Conservation (phyloP, 2,113 vertebrate genomes). For the Pomatorhinus ruficollis region DNA sequence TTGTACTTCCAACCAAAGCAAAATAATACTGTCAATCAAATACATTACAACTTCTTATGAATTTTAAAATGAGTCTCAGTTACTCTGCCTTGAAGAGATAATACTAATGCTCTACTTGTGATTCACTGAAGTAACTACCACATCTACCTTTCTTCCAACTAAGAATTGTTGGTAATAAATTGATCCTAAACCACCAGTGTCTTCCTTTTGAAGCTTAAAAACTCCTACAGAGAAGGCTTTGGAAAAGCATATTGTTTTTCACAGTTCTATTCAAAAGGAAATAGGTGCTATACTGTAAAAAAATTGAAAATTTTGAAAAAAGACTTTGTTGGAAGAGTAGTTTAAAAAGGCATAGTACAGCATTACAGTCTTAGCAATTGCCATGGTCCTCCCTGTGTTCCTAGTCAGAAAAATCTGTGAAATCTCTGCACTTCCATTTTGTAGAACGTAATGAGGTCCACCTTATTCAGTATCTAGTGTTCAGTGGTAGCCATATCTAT, state of each 20-base stretch:
- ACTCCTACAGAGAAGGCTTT: not conserved
- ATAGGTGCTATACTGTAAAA: not conserved
- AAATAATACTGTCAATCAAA: not conserved
- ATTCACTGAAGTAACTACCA: not conserved
- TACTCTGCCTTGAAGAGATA: not conserved
- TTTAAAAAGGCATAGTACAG: not conserved
- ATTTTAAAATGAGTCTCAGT: not conserved
- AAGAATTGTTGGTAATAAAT: not conserved
- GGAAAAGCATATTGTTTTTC: not conserved
- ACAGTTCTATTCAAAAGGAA: not conserved
- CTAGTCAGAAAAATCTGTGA: not conserved
- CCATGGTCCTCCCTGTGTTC: not conserved
- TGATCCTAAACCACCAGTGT: not conserved
- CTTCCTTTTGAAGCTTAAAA: not conserved
- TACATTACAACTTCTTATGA: not conserved
- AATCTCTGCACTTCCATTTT: not conserved
- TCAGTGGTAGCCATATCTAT: not conserved
- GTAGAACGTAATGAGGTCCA: accelerated
- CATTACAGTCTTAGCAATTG: not conserved
- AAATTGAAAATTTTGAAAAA: not conserved
- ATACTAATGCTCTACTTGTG: not conserved
- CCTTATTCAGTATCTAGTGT: not conserved
- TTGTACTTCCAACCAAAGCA: not conserved
- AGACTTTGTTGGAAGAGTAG: not conserved
- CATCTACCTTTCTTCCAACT: not conserved